Evolutionary conservation across 1,140 invertebrate species (phyloP).

Genomic region (Globodera ellingtonae): DNA sequence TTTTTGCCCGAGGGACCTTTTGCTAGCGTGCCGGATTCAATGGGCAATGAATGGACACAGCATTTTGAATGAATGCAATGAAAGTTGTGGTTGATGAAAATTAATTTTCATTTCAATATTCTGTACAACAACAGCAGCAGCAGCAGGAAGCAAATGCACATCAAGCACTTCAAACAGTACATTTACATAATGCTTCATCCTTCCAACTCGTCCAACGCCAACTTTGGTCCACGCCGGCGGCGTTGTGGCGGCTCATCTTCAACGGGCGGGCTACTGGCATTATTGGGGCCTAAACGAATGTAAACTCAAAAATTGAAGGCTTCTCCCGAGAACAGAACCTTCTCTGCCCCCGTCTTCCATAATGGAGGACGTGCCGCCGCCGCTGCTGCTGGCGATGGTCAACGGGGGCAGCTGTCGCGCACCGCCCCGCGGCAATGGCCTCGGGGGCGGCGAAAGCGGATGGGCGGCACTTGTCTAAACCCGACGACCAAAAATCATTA

Average conservation of each 20-base stretch:
- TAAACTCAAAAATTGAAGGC: too few species aligned
- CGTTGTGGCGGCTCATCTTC: background rate
- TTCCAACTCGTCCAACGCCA: background rate
- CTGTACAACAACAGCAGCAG: too few species aligned
- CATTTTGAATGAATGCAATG: too few species aligned
- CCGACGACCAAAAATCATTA: background rate
- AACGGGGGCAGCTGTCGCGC: constrained; percentile 25
- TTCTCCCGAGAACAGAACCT: background rate
- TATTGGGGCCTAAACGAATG: too few species aligned
- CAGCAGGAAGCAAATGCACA: too few species aligned
- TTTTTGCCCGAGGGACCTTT: too few species aligned
- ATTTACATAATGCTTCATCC: background rate
- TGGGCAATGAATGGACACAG: too few species aligned
- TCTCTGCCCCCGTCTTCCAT: background rate
- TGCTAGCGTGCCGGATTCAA: too few species aligned
- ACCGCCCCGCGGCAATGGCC: background rate
- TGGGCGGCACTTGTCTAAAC: background rate
- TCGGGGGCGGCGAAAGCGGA: background rate
- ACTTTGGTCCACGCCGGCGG: background rate
- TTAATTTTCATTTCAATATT: too few species aligned
- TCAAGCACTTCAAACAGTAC: too few species aligned
- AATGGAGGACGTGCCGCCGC: background rate
- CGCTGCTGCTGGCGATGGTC: constrained; percentile 5
- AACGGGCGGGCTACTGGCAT: too few species aligned
- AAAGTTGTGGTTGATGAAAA: too few species aligned